Percentiles rank a stretch among this genome's conserved stretches.
These are phyloP conservation scores for Scaptomyza pallida DNA, from an alignment of 1,140 invertebrate genomes.

Conservation along the genomic window DNA sequence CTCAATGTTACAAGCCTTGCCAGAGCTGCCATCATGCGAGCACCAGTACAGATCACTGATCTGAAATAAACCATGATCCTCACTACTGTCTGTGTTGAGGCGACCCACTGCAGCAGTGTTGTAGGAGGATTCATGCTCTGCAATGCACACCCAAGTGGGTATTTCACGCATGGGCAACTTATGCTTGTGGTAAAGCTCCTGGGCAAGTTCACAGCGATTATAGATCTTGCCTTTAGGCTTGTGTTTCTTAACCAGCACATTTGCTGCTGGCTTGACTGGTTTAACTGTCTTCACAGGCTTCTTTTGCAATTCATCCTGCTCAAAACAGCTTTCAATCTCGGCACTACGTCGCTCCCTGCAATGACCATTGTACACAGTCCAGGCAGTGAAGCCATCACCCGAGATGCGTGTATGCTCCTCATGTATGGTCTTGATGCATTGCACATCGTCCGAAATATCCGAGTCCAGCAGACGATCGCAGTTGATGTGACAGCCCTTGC, in stretches of 20 bases:
- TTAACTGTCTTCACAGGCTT: neutral
- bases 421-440: constrained; percentile 87
- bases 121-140: constrained; percentile 88
- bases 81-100: constrained; percentile 85
- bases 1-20: constrained; percentile 86
- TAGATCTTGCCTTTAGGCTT: constrained; percentile 85
- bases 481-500: constrained; percentile 87
- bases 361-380: constrained; percentile 84
- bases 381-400: constrained; percentile 89
- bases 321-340: constrained; percentile 59
- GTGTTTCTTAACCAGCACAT: neutral
- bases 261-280: neutral
- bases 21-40: constrained; percentile 84
- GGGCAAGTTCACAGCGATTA: constrained; percentile 87
- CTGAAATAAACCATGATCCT: constrained; percentile 89
- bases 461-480: constrained; percentile 87
- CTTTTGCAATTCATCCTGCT: constrained; percentile 1
- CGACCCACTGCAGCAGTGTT: constrained; percentile 87
- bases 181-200: constrained; percentile 85
- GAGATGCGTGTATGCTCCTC: constrained; percentile 87
- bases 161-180: constrained; percentile 86
- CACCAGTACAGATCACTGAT: constrained; percentile 91
- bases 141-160: constrained; percentile 91
- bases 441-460: constrained; percentile 88
- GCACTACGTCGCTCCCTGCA: constrained; percentile 48